Evolutionary conservation across 2,797 vertebrate species (phyloP).

Genomic region (Chrysolophus pictus): DNA sequence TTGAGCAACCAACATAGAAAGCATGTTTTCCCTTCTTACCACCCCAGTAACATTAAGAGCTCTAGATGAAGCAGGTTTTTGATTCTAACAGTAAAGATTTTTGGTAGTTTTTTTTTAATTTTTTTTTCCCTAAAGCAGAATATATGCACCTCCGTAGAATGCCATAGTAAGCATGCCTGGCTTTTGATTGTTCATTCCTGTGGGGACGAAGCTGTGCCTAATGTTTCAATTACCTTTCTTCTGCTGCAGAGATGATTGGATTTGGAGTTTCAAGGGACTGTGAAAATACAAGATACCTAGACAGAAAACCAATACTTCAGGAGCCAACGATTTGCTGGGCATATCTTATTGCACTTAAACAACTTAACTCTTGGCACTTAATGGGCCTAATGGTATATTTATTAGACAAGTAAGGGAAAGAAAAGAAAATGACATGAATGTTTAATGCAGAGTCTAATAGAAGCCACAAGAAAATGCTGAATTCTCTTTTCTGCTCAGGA

Average conservation of each 20-base stretch:
- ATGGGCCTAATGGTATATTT: constrained; percentile 61
- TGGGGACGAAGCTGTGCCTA: not conserved
- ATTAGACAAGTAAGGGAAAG: constrained; percentile 55
- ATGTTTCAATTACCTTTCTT: constrained; percentile 56
- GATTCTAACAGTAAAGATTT: not conserved
- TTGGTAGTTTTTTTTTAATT: not conserved
- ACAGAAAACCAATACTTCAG: constrained; percentile 65
- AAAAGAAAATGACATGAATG: constrained; percentile 52
- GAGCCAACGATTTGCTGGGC: constrained; percentile 3
- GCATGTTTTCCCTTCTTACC: not conserved
- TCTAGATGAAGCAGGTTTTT: not conserved
- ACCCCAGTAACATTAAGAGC: not conserved
- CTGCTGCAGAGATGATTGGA: constrained; percentile 44
- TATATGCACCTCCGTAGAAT: not conserved
- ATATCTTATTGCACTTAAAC: constrained; percentile 60
- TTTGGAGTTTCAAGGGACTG: constrained; percentile 49
- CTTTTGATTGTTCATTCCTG: constrained; percentile 13
- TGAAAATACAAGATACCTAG: constrained; percentile 35
- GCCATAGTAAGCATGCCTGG: not conserved
- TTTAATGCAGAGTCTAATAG: constrained; percentile 61
- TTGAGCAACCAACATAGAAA: not conserved
- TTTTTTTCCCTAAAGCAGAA: not conserved
- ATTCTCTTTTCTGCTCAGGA: constrained; percentile 35
- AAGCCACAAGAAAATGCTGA: constrained; percentile 39
- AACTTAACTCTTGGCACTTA: constrained; percentile 45